phyloP scores from a whole-genome alignment of 2,888 invertebrate species.

The Drosophila conformis region DNA sequence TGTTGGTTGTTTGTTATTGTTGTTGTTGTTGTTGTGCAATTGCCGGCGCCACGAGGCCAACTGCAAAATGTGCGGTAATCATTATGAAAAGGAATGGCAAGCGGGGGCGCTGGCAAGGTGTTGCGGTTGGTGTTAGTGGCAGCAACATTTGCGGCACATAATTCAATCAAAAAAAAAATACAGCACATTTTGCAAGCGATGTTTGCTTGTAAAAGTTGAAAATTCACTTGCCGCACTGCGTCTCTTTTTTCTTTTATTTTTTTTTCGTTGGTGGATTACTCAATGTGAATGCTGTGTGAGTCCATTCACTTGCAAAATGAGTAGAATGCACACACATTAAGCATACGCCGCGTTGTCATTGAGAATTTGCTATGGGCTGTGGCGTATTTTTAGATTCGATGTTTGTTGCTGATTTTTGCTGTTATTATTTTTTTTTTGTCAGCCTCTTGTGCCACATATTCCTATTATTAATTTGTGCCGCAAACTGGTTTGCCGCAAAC shows the following conservation, averaged over 20 bases:
- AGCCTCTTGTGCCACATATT: constrained; percentile 66
- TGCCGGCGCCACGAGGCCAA: constrained; percentile 75
- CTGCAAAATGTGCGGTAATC: constrained; percentile 75
- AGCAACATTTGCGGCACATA: constrained; percentile 53
- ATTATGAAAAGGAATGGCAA: constrained; percentile 35
- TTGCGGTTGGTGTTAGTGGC: constrained; percentile 6
- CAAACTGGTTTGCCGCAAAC: constrained; percentile 68
- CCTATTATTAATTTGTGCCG: constrained; percentile 70
- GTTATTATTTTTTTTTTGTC: neutral
- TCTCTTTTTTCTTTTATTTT: constrained; percentile 45
- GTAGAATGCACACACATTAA: constrained; percentile 56
- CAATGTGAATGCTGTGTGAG: constrained; percentile 35
- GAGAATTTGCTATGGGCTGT: constrained; percentile 49
- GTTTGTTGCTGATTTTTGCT: constrained; percentile 3
- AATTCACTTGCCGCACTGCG: constrained; percentile 58
- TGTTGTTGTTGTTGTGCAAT: constrained; percentile 72
- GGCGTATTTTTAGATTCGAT: constrained; percentile 61
- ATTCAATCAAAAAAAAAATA: constrained; percentile 68
- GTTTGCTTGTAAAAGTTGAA: constrained; percentile 71
- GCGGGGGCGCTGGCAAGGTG: constrained; percentile 35
- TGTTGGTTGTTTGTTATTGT: constrained; percentile 11
- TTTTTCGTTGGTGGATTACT: constrained; percentile 34
- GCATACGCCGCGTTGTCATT: constrained; percentile 75
- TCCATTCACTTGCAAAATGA: constrained; percentile 35
- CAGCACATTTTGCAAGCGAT: constrained; percentile 50